Evolutionary conservation across 2,888 invertebrate genomes (phyloP), one percentile per base, ranked within the genome.

Genomic region (Caenorhabditis becei): DNA sequence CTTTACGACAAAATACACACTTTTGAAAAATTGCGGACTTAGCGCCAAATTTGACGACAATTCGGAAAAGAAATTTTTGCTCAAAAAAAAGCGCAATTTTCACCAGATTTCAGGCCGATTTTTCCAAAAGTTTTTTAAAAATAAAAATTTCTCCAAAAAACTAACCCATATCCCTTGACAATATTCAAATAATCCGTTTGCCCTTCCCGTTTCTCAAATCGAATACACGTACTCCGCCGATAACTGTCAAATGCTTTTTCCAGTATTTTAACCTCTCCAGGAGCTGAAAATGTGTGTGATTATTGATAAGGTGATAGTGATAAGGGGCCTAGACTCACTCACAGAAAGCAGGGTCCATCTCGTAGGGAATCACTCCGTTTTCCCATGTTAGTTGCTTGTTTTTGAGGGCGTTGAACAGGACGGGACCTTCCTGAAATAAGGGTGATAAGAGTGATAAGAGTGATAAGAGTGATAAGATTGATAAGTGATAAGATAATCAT

Each of bases 101-200:
- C 35, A 35, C 10, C 35, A 35, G 10, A 35, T 35, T 35, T 10
- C 7, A 35, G 7, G 35, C 35, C 35, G 10, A 35, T 8, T 5
- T 35, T 35, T n/a, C n/a, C n/a, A n/a, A n/a, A n/a, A n/a, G n/a
- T n/a, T n/a, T n/a, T n/a, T n/a, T n/a, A n/a, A n/a, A n/a, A n/a
- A n/a, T 14, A 56, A 26, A 56, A n/a, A n/a, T n/a, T 32, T 10
- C 32, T 32, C 32, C n/a, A n/a, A n/a, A n/a, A n/a, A 49, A 56
- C 83, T 41, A 16, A 89, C 90, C 90, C 91, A 54, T 87, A 88
- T 70, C 91, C 91, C 61, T 90, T 91, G 47, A 88, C 86, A 26
- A 91, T 88, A 70, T 88, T 86, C 56, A 92, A 87, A 80, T 91
- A 92, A 69, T 91, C 91, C 1, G 69, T 47, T 67, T 92, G 91